Base-by-base conservation (phyloP, 2,797 vertebrate genomes). In the Phoeniculus purpureus region DNA sequence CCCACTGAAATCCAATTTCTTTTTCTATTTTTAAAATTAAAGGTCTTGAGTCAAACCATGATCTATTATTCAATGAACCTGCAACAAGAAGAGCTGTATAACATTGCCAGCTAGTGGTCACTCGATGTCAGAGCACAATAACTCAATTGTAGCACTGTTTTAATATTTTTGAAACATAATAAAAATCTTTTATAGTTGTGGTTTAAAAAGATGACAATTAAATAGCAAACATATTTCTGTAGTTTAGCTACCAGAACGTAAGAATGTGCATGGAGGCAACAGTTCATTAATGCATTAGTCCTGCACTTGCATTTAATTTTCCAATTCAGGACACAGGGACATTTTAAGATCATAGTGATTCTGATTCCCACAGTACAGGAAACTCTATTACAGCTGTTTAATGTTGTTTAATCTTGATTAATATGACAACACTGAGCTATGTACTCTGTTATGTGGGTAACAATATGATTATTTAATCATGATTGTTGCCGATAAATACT, bases 41-140 rank as follows among this genome's bases (percentile, higher is more conserved):
- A 95, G 67, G 86, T 93, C 89, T 92, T 80, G 80, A 95, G 94
- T 92, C 85, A 93, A 92, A 85, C 86, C 66, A 83, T 90, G 67
- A 83, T 80, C 72, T 54, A 90, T 81, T 91, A 91, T 87, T 87
- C 73, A 79, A 82, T 82, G 73, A 90, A 66, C 83, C 88, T 83
- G 43, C 59, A 83, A 71, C 37, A 87, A 34, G 27, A 94, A 94
- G 72, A 94, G 91, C 93, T 95, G 94, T 95, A 75, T 90, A 96
- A 95, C 74, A 96, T 90, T 96, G 96, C 95, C 96, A 96, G 95
- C 96, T 96, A 94, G 96, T 95, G 96, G 96, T 71, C 81, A 93
- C 47, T 93, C 89, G 72, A 77, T 64, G 91, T 87, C 90, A 96
- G 84, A 91, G 72, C 86, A 93, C 71, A 89, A 51, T 87, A 82